Percentiles rank a stretch among this genome's conserved stretches.
Conservation (phyloP, 2,113 vertebrate genomes). For the Aegotheles bennettii region DNA sequence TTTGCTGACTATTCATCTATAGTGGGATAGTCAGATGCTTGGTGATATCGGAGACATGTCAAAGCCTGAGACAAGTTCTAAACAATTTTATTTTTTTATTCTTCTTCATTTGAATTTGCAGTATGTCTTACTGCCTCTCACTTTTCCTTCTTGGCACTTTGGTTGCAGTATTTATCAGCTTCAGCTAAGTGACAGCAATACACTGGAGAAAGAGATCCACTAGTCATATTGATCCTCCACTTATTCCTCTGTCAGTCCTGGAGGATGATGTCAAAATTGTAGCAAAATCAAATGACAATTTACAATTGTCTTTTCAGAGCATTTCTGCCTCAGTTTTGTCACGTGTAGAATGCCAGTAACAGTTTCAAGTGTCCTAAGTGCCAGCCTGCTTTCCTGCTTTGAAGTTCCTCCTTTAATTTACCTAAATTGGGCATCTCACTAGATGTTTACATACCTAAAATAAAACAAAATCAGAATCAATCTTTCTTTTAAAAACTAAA, state of each 20-base stretch:
- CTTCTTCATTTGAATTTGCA: not conserved
- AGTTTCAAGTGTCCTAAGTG: not conserved
- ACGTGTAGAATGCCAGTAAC: not conserved
- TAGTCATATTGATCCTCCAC: not conserved
- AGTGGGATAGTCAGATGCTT: not conserved
- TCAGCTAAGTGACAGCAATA: constrained; percentile 13
- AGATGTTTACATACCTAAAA: not conserved
- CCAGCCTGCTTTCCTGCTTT: not conserved
- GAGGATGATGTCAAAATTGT: not conserved
- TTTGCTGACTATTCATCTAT: not conserved
- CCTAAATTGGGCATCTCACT: not conserved
- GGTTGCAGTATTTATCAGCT: not conserved
- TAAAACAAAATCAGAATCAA: not conserved
- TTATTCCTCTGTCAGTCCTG: not conserved
- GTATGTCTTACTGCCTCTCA: not conserved
- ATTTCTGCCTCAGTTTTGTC: not conserved
- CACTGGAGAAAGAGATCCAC: not conserved
- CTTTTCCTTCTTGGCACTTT: not conserved
- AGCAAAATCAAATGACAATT: not conserved
- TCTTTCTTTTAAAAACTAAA: not conserved
- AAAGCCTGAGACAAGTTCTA: not conserved
- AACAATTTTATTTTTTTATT: not conserved
- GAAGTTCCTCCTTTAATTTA: not conserved
- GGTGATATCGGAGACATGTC: not conserved
- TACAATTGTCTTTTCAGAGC: not conserved